These are phyloP conservation scores for Diphyllodes magnificus DNA, from an alignment of 2,113 vertebrate genomes.

Conservation along the genomic window DNA sequence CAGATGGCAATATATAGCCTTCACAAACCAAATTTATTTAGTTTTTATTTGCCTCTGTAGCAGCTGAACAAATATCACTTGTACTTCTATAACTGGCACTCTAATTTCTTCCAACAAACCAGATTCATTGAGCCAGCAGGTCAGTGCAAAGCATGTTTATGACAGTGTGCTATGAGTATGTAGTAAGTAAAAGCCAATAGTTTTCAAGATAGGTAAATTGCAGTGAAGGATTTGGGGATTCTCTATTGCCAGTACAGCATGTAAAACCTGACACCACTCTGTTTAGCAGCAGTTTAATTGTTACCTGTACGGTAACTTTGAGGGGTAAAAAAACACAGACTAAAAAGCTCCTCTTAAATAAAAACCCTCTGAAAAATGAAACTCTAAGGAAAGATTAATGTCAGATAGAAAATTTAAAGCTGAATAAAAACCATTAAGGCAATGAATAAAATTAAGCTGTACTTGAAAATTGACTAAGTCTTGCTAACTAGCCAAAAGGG, in stretches of 20 bases:
- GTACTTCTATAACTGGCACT: not conserved
- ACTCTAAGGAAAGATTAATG: not conserved
- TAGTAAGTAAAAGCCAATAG: not conserved
- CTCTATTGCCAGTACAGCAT: not conserved
- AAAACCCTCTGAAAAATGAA: not conserved
- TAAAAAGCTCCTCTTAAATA: not conserved
- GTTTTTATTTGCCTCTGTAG: not conserved
- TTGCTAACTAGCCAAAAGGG: not conserved
- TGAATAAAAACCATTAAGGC: not conserved
- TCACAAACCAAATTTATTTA: not conserved
- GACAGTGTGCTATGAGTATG: not conserved
- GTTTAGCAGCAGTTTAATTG: not conserved
- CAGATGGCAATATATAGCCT: not conserved
- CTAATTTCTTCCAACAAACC: slow-evolving; percentile 9
- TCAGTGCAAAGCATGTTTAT: not conserved
- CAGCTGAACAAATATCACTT: slow-evolving; percentile 9
- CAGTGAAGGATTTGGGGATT: not conserved
- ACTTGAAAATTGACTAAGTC: not conserved
- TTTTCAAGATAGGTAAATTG: not conserved
- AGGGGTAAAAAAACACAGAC: not conserved
- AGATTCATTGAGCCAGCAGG: not conserved
- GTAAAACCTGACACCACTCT: not conserved
- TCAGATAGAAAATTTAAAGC: not conserved
- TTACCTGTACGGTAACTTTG: not conserved
- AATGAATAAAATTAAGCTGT: not conserved